Base-by-base conservation (phyloP, 2,797 vertebrate genomes). In the Malurus leucopterus region DNA sequence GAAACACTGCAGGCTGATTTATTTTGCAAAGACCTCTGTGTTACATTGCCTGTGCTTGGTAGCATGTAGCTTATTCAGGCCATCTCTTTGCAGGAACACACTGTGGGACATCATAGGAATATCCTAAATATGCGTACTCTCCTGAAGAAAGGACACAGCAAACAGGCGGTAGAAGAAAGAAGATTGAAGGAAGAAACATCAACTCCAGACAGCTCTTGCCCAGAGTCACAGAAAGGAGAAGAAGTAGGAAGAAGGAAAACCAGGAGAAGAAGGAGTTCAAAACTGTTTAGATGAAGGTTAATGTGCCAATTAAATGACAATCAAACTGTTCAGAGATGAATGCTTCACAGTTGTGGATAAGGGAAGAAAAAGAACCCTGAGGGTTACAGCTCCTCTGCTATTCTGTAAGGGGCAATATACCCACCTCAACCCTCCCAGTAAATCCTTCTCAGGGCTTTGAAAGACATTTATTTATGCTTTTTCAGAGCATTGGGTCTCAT, bases 401-500 rank as follows among this genome's bases (percentile, higher is more conserved):
- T 63, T 81, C 41, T 10, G 5, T 59, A 57, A 88, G 41, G 29
- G 44, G 8, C n/a, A 72, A 72, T 21, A n/a, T 63, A 72, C 38
- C 41, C 71, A 74, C 57, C 43, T 82, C 68, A 54, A 53, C 40
- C 13, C 40, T 57, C 63, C 61, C 41, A 63, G 53, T 59, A 91
- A 91, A 92, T 78, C 80, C 77, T 46, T 72, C 70, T 78, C 34
- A 0, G 50, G 61, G 16, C 29, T 86, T 86, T 86, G 84, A 75
- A 84, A 84, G 50, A 46, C 74, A 71, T 84, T 88, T 91, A 75
- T 84, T 93, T 91, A 68, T 91, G 83, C 77, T 67, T 81, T 53
- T 73, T 85, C 70, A 54, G 73, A 88, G 55, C 54, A 63, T 59
- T 84, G 70, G 44, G 55, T 84, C 93, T 94, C 78, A 81, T 38